phyloP scores from a whole-genome alignment of 2,888 invertebrate genomes.

The Proisotoma minuta region DNA sequence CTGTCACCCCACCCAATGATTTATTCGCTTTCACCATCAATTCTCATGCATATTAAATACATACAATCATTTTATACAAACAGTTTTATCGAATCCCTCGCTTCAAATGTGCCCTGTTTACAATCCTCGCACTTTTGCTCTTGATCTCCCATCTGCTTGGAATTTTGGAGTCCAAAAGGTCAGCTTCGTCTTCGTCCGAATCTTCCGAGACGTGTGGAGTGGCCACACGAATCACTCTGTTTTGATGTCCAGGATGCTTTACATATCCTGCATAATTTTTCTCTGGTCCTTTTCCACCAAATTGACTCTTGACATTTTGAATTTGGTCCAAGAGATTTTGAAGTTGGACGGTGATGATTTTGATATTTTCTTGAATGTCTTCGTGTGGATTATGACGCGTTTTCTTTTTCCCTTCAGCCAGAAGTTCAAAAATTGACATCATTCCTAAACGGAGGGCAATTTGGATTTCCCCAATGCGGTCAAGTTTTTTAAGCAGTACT shows the following conservation, averaged over 20 bases:
- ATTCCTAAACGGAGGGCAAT: conserved; percentile 35
- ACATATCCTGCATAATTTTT: conserved; percentile 34
- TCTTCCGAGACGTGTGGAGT: conserved; percentile 38
- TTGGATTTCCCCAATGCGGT: conserved; percentile 32
- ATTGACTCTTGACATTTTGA: conserved; percentile 12
- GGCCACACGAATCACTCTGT: conserved; percentile 37
- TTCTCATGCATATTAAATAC: too few relatives aligned
- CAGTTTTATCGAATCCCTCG: conserved; percentile 33
- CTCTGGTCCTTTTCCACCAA: conserved; percentile 19
- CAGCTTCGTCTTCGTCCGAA: conserved; percentile 36
- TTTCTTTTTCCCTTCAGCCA: conserved; percentile 33
- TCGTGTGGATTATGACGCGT: conserved; percentile 8
- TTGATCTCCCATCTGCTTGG: conserved; percentile 41
- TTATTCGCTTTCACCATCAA: too few relatives aligned
- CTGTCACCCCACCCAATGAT: too few relatives aligned
- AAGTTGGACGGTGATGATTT: conserved; percentile 24
- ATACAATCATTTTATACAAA: too few relatives aligned
- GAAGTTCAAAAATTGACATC: conserved; percentile 33
- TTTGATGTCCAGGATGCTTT: conserved; percentile 26
- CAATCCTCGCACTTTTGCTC: conserved; percentile 33
- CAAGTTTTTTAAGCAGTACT: conserved; percentile 23
- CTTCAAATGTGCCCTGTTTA: conserved; percentile 38
- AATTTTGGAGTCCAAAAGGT: conserved; percentile 37
- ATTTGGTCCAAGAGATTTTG: conserved; percentile 18
- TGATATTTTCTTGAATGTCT: conserved; percentile 26